phyloP scores from a whole-genome alignment of 2,113 vertebrate genomes.

The Mystacornis crossleyi region DNA sequence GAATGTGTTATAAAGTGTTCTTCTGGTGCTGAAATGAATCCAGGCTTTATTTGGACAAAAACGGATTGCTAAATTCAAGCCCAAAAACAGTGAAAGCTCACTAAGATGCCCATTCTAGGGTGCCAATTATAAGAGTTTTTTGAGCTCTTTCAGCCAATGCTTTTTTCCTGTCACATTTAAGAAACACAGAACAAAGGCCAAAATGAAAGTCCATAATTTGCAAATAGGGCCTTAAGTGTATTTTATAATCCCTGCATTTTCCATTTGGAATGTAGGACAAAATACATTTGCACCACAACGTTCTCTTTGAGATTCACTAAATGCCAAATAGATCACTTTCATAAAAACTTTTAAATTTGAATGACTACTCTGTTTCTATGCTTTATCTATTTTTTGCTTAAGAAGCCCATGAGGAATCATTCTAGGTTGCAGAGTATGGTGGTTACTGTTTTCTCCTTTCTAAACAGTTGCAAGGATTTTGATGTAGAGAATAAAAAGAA shows the following conservation, averaged over 20 bases:
- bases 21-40: background rate
- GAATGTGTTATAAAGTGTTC: background rate
- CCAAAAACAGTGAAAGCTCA: background rate
- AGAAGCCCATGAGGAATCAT: background rate
- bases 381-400: background rate
- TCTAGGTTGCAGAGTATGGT: background rate
- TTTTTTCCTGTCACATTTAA: background rate
- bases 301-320: background rate
- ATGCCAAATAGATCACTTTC: background rate
- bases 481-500: background rate
- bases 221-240: background rate
- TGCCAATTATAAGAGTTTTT: background rate
- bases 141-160: background rate
- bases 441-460: background rate
- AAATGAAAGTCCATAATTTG: background rate
- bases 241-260: background rate
- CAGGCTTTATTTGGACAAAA: background rate
- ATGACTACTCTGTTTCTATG: background rate
- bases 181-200: background rate
- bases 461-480: background rate
- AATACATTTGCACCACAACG: background rate
- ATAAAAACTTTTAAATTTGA: background rate
- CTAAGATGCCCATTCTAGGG: background rate
- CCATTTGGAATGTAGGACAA: background rate
- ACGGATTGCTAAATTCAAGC: background rate